phyloP scores from a whole-genome alignment of 2,113 vertebrate genomes.

The Scytalopus superciliaris region DNA sequence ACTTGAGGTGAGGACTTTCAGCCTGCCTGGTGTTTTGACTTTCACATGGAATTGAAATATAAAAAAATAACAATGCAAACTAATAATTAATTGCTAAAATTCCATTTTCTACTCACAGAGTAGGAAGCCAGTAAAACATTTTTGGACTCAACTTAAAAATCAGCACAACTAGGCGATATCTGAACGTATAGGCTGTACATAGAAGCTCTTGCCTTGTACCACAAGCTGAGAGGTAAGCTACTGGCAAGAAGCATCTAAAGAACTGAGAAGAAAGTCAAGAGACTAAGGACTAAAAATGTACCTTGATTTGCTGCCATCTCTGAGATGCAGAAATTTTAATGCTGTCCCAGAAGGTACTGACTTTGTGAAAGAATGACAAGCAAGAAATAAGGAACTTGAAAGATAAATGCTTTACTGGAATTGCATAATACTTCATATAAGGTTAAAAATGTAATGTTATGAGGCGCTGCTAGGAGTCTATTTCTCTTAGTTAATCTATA shows the following conservation, averaged over 20 bases:
- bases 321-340: neutral
- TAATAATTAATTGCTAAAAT: neutral
- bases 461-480: neutral
- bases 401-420: neutral
- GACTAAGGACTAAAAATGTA: neutral
- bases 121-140: neutral
- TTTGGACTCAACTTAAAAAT: neutral
- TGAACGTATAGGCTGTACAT: too few relatives aligned
- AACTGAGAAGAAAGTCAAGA: neutral
- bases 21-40: neutral
- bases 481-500: neutral
- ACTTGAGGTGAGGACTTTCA: neutral
- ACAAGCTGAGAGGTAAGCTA: neutral
- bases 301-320: neutral
- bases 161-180: neutral
- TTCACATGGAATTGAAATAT: neutral
- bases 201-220: neutral
- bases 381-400: neutral
- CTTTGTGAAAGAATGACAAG: neutral
- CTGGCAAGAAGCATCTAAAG: neutral
- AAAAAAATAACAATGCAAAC: neutral
- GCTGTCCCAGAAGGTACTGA: neutral
- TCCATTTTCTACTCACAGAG: accelerated
- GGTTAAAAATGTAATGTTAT: neutral
- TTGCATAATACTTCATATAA: neutral